Evolutionary conservation across 2,888 invertebrate species (phyloP).

Genomic region (Chaitophorus viminalis): DNA sequence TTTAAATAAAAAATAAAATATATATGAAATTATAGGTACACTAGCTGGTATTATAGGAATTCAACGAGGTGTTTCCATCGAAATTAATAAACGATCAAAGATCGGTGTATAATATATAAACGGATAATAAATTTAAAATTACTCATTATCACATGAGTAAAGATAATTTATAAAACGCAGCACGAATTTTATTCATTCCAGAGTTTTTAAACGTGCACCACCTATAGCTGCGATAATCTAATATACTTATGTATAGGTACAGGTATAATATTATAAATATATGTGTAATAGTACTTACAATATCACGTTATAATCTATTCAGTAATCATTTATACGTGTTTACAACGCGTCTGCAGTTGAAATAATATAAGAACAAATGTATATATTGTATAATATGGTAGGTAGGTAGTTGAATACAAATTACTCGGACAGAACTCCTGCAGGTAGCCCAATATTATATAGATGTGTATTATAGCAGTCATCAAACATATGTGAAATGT

Average conservation of each 20-base stretch:
- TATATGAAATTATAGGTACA: not conserved
- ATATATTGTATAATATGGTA: not conserved
- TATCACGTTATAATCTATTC: conserved; percentile 26
- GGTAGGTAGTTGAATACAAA: conserved; percentile 54
- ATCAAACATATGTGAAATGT: conserved; percentile 30
- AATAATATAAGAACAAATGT: conserved; percentile 31
- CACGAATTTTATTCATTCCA: not conserved
- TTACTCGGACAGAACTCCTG: conserved; percentile 18
- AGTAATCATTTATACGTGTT: conserved; percentile 9
- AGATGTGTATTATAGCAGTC: not conserved
- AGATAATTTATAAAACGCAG: not conserved
- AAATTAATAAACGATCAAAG: conserved; percentile 9
- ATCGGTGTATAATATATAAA: not conserved
- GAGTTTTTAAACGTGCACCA: not conserved
- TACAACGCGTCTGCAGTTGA: conserved; percentile 5
- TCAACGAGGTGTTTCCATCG: conserved; percentile 10
- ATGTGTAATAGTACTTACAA: not conserved
- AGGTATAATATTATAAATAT: not conserved
- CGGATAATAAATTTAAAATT: not conserved
- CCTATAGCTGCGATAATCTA: not conserved
- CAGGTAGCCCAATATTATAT: not conserved
- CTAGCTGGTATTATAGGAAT: too few relatives aligned
- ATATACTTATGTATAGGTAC: not conserved
- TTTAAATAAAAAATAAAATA: conserved; percentile 5
- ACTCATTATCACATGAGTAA: not conserved